Base-by-base conservation (phyloP, 2,888 invertebrate species). In the Plagodis pulveraria region DNA sequence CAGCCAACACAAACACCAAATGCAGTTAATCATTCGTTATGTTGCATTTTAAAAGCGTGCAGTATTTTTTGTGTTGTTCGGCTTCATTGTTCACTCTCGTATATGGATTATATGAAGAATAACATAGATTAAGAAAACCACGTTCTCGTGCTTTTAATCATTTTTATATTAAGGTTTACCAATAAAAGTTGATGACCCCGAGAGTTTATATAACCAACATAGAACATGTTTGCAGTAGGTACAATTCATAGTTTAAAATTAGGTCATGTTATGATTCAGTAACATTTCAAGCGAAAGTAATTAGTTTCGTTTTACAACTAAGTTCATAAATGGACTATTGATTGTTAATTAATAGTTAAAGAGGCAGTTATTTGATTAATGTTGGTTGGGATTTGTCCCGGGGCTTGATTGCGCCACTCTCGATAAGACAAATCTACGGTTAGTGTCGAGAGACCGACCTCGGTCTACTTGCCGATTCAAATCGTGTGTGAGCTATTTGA, bases 401-500 rank as follows among this genome's bases (percentile, higher is more conserved):
- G 76, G 77, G 78, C 77, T 77, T 76, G 69, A 58, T 87, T 85
- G 74, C 83, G 73, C 80, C 80, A 83, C 58, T 56, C 56, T 65
- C 71, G 65, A 79, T 81, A 81, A 74, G 69, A 75, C 77, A 73
- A 76, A 83, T 81, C 76, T 77, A 75, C 73, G 76, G 73, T 72
- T 80, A 77, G 72, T 73, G 35, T n/a, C 40, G 53, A 47, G 48
- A 78, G 62, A 72, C 67, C 77, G 84, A 77, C 86, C 86, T 86
- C 84, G 86, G 71, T 74, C 81, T 76, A 86, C 80, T 80, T 72
- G 73, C 70, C 64, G 74, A 60, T 74, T 76, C 63, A 65, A 75
- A 66, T 81, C 86, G 81, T 84, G 85, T 84, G 67, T 78, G 69
- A 80, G 80, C 83, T 81, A 82, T 83, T 84, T 77, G 76, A 77